A percentile compares a stretch with the other conserved stretches of the same genome.
phyloP scores from a whole-genome alignment of 2,113 vertebrate genomes.

The Azemiops feae region DNA sequence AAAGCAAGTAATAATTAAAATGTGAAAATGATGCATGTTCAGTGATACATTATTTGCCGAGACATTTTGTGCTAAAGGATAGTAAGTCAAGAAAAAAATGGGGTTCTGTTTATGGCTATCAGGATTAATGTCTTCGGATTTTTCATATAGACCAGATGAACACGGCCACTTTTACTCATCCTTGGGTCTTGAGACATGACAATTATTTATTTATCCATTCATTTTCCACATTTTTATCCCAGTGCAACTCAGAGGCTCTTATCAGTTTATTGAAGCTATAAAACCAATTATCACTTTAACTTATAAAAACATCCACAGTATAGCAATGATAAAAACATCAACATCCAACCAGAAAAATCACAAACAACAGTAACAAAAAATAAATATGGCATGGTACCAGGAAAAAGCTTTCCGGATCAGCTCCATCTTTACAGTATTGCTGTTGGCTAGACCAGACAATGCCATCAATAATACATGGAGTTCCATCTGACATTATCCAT shows the following conservation, averaged over 20 bases:
- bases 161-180: background rate
- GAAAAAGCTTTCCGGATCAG: background rate
- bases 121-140: background rate
- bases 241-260: background rate
- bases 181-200: background rate
- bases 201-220: background rate
- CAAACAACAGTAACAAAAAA: background rate
- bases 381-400: background rate
- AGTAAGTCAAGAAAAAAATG: background rate
- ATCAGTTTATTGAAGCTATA: background rate
- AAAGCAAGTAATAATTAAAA: background rate
- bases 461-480: background rate
- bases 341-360: background rate
- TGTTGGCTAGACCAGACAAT: background rate
- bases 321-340: background rate
- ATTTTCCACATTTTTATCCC: background rate
- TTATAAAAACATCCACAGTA: background rate
- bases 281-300: background rate
- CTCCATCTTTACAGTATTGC: background rate
- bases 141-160: background rate
- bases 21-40: background rate
- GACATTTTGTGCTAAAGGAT: background rate
- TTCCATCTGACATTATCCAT: background rate
- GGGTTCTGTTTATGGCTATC: background rate
- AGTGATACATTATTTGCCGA: background rate